Evolutionary conservation across 2,888 invertebrate genomes (phyloP), one percentile per base, ranked within the genome.

Genomic region (Tubulanus polymorphus): DNA sequence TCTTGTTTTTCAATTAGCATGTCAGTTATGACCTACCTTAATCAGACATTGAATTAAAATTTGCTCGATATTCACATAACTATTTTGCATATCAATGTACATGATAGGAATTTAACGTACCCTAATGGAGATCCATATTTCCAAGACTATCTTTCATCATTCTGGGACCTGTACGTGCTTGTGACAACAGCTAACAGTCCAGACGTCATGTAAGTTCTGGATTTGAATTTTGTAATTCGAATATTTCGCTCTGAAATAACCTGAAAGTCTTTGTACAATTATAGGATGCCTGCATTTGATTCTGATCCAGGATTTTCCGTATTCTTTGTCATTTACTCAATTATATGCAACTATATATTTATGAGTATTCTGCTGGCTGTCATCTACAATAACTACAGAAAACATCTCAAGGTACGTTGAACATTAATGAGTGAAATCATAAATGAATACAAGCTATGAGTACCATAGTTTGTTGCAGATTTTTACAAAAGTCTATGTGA

Each of bases 341-440:
- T 81, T 50, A 71, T 81, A 48, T 79, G 79, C 62, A 67, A 80
- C 26, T 82, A 81, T 64, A 75, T 81, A 51, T 81, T 81, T 66
- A 80, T 81, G 80, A 84, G 97, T 61, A 97, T 99, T 80, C 96
- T 97, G 78, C 86, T 93, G 83, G 97, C 97, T 53, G 96, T 96
- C 54, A 96, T 97, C 1, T 86, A 97, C 73, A 96, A 97, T 80
- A 93, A 94, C 79, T 97, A 96, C 70, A 93, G 93, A 81, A 86
- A 88, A 69, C 85, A 97, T 51, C 84, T 93, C 6, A 76, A 75
- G 73, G 76, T 74, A 61, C 55, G 62, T 48, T 5, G 12, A 8
- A 15, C 25, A 15, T 6, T n/a, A n/a, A n/a, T n/a, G n/a, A n/a
- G n/a, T n/a, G n/a, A n/a, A n/a, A n/a, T n/a, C n/a, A n/a, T n/a